These are phyloP conservation scores for Lithophane leautieri DNA, from an alignment of 2,888 invertebrate genomes.

Conservation along the genomic window DNA sequence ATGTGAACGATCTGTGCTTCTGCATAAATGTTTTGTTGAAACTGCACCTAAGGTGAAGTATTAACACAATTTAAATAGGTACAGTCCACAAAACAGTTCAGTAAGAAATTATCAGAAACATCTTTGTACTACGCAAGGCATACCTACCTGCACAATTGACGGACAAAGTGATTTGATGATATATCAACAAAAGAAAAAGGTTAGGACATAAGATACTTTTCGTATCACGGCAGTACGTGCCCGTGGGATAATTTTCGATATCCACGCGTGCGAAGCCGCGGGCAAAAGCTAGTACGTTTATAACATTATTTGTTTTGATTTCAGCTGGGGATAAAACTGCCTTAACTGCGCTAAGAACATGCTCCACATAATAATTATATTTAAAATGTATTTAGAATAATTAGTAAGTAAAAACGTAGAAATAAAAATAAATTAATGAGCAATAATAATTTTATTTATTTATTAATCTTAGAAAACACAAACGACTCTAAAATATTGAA, in stretches of 20 bases:
- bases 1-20: constrained; percentile 82
- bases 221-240: too few relatives aligned
- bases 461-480: constrained; percentile 70
- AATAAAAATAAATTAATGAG: constrained; percentile 69
- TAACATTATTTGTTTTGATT: constrained; percentile 59
- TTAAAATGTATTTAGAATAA: neutral
- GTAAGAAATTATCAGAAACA: neutral
- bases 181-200: too few relatives aligned
- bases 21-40: constrained; percentile 81
- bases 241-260: too few relatives aligned
- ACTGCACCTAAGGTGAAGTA: constrained; percentile 78
- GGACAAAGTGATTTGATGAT: too few relatives aligned
- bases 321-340: constrained; percentile 75
- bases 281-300: neutral
- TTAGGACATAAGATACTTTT: too few relatives aligned
- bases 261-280: too few relatives aligned
- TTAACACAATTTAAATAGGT: neutral
- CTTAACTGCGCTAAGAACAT: constrained; percentile 40
- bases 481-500: constrained; percentile 67
- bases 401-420: constrained; percentile 5
- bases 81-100: neutral
- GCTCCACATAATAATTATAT: constrained; percentile 63
- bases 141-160: too few relatives aligned
- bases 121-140: neutral
- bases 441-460: constrained; percentile 73